phyloP scores from a whole-genome alignment of 2,113 vertebrate species.

The Tragelaphus buxtoni region DNA sequence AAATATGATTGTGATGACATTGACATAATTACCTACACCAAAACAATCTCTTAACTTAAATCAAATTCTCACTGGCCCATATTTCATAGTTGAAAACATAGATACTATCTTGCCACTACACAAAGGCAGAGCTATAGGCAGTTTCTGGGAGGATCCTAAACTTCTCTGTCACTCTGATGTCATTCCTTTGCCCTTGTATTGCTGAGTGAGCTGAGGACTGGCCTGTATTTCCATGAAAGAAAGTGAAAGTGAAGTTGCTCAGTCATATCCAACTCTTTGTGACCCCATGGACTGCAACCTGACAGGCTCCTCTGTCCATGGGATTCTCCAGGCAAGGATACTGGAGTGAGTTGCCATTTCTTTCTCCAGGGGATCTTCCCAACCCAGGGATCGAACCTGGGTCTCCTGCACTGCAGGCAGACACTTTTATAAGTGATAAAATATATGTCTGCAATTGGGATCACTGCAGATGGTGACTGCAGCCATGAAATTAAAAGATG shows the following conservation, averaged over 20 bases:
- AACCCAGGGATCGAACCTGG: not conserved
- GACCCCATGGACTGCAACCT: not conserved
- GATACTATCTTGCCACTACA: not conserved
- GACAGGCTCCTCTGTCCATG: not conserved
- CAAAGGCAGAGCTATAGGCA: not conserved
- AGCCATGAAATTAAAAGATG: too few relatives aligned
- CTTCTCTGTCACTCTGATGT: not conserved
- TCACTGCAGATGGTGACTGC: not conserved
- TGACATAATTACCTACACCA: not conserved
- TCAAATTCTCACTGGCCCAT: not conserved
- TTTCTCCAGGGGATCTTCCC: not conserved
- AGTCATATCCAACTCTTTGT: fast-evolving
- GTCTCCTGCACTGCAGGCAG: not conserved
- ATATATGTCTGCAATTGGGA: not conserved
- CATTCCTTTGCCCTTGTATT: not conserved
- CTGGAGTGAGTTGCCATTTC: not conserved
- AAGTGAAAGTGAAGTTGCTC: not conserved
- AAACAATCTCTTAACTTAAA: not conserved
- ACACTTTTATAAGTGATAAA: not conserved
- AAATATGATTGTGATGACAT: not conserved
- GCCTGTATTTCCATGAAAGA: not conserved
- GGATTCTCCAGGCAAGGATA: not conserved
- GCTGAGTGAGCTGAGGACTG: not conserved
- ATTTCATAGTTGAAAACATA: not conserved
- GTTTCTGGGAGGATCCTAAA: not conserved